Evolutionary conservation across 2,888 invertebrate species (phyloP).

Genomic region (Ligdia adustata): DNA sequence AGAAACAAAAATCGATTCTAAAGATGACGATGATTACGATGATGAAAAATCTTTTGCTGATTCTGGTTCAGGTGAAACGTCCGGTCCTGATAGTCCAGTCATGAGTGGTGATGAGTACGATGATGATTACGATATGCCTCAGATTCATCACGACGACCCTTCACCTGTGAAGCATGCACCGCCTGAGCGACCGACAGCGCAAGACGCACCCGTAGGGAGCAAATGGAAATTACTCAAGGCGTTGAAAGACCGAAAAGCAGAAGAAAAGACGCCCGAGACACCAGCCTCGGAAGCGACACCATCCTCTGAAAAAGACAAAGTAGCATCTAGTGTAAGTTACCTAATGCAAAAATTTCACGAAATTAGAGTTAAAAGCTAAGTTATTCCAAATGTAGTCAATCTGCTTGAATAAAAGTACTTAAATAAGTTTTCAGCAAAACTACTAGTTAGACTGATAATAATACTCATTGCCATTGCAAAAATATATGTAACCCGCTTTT

Average conservation of each 20-base stretch:
- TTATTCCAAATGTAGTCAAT: conserved; percentile 23
- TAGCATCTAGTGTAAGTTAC: conserved; percentile 88
- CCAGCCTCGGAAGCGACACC: conserved; percentile 85
- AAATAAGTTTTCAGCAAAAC: conserved; percentile 36
- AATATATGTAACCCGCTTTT: conserved; percentile 59
- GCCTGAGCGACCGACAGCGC: conserved; percentile 57
- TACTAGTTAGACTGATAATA: conserved; percentile 60
- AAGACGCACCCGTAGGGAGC: conserved; percentile 87
- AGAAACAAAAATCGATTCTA: conserved; percentile 64
- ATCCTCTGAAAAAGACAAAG: conserved; percentile 85
- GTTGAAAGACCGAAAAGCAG: conserved; percentile 94
- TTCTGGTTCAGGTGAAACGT: conserved; percentile 92
- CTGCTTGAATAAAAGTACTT: conserved; percentile 21
- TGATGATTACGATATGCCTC: conserved; percentile 85
- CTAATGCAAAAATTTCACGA: conserved; percentile 86
- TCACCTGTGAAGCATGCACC: conserved; percentile 51
- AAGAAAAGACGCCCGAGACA: conserved; percentile 91
- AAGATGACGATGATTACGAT: conserved; percentile 60
- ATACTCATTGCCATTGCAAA: conserved; percentile 53
- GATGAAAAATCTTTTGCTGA: conserved; percentile 79
- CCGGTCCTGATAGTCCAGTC: conserved; percentile 94
- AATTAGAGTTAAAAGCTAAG: conserved; percentile 86
- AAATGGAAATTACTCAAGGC: conserved; percentile 97
- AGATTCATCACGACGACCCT: conserved; percentile 61
- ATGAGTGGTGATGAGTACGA: conserved; percentile 89